These are phyloP conservation scores for Gracilinanus agilis DNA, from an alignment of 2,113 vertebrate species.

Conservation along the genomic window DNA sequence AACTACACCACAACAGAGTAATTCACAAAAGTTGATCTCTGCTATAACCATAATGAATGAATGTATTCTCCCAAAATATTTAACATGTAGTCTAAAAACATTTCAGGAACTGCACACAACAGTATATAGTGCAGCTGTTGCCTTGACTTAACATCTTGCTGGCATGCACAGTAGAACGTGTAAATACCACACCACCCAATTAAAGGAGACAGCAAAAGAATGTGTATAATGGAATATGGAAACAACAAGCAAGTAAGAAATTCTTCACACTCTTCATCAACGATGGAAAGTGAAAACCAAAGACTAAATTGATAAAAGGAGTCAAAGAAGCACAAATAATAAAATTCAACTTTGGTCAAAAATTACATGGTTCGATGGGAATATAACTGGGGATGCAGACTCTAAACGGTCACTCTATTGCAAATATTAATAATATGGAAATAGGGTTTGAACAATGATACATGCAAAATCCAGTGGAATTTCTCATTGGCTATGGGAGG, in stretches of 20 bases:
- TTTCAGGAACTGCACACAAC: not conserved
- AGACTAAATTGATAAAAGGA: not conserved
- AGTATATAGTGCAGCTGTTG: not conserved
- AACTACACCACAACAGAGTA: not conserved
- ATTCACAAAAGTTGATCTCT: not conserved
- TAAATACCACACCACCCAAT: not conserved
- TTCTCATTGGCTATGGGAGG: too few relatives aligned
- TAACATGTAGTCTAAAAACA: not conserved
- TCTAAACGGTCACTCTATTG: too few relatives aligned
- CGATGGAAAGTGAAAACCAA: not conserved
- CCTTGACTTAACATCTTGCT: not conserved
- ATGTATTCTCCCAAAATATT: not conserved
- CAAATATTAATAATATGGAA: too few relatives aligned
- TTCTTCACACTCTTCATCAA: not conserved
- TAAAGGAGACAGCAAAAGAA: not conserved
- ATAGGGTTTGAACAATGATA: too few relatives aligned
- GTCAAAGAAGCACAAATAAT: not conserved
- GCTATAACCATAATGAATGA: not conserved
- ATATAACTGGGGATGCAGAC: too few relatives aligned
- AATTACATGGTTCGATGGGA: not conserved
- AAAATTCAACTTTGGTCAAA: not conserved
- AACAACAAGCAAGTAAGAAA: not conserved
- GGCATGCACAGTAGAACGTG: not conserved
- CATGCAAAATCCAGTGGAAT: too few relatives aligned
- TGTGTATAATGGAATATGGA: not conserved